Base-by-base conservation (phyloP, 2,888 invertebrate genomes). In the Sthenelais limicola region DNA sequence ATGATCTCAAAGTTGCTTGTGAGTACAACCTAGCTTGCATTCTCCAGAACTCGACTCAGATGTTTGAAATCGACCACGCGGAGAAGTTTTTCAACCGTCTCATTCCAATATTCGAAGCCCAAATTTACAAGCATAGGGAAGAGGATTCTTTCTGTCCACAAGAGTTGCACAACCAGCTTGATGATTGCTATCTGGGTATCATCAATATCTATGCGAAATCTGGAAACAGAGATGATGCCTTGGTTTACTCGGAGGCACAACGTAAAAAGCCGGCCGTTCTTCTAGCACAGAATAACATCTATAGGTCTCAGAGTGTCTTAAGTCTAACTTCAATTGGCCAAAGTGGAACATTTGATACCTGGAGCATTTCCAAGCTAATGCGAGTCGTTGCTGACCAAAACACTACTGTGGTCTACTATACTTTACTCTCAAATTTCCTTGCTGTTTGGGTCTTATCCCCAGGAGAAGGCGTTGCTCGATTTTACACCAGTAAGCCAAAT, bases 361-460 rank as follows among this genome's bases (percentile, higher is more conserved):
- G 83, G 82, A 77, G 78, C 0, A 74, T 81, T 28, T 83, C 85
- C 26, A 79, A 78, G 58, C 80, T 86, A n/a, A 77, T 71, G 9
- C 74, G 81, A 3, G 77, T 81, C 2, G 83, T 86, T 3, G 80
- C 77, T 43, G 78, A 82, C 66, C 85, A 85, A 73, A 83, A 78
- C 73, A 81, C 82, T 30, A 82, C 83, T 2, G 80, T 86, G 4
- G 56, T 86, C 32, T 86, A 82, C 74, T 86, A 84, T 78, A 82
- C 83, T 1, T 67, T 85, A 30, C 72, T 85, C n/a, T 79, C 80
- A 7, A 74, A 78, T 28, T 51, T 77, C n/a, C 68, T 85, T 43
- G 74, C 85, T 30, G 70, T 85, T 7, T 86, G 86, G 85, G 81
- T 86, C 24, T 74, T 86, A 9, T 80, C 81, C 66, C 86, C 86